Evolutionary conservation across 64 coral and sea anemone genomes (phyloP).

Genomic region (Dendrophyllia cribrosa): DNA sequence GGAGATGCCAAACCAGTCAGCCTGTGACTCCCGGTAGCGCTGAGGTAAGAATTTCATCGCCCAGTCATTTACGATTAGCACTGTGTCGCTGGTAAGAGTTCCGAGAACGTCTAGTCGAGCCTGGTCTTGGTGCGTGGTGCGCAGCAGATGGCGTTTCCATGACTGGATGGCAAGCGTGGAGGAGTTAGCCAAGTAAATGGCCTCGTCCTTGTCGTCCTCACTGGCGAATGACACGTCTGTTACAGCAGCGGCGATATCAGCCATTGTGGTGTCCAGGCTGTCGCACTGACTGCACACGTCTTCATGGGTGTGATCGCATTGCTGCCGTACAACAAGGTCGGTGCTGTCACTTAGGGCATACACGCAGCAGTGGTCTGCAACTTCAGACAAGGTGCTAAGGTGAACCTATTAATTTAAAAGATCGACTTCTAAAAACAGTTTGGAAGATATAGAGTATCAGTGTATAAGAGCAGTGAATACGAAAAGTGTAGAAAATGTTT

Average conservation of each 20-base stretch:
- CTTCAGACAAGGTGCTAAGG: background rate
- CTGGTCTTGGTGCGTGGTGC: conserved; percentile 26
- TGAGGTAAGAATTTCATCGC: conserved; percentile 59
- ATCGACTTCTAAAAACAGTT: background rate
- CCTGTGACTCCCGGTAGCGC: conserved; percentile 35
- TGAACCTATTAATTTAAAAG: background rate
- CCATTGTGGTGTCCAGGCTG: background rate
- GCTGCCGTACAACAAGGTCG: background rate
- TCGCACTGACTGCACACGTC: conserved; percentile 1
- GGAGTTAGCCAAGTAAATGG: background rate
- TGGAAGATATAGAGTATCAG: background rate
- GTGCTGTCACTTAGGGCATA: conserved; percentile 41
- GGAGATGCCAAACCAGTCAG: conserved; percentile 51
- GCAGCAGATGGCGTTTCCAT: conserved; percentile 48
- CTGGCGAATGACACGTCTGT: background rate
- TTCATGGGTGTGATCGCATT: conserved; percentile 4
- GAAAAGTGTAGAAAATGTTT: too few species aligned
- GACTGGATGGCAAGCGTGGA: conserved; percentile 14
- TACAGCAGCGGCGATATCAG: background rate
- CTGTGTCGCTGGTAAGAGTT: background rate
- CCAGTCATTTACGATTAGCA: conserved; percentile 34
- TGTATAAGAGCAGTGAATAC: too few species aligned
- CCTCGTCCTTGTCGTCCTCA: conserved; percentile 46
- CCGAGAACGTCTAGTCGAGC: conserved; percentile 20
- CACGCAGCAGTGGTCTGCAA: conserved; percentile 34